Evolutionary conservation across 2,797 vertebrate genomes (phyloP), one percentile per base, ranked within the genome.

Genomic region (Pseudochirops corinnae): DNA sequence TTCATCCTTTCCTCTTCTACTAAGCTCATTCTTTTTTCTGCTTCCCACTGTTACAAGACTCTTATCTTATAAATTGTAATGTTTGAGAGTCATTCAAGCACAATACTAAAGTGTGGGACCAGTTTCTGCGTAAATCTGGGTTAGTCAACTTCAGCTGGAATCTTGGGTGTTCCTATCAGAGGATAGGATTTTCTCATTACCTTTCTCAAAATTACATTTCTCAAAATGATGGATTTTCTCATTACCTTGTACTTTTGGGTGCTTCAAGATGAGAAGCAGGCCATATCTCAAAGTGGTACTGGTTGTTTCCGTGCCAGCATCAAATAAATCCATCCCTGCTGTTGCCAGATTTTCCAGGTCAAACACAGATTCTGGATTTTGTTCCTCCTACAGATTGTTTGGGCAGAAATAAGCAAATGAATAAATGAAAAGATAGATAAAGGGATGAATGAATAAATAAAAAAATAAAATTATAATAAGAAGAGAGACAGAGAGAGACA

Each of bases 241-340:
- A 18, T 91, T 92, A 92, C 91, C 91, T 92, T 56, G 33, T 11
- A 92, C 91, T 57, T 92, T 57, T 62, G 91, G 91, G 46, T 92
- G 0, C 91, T 92, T 92, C 26, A 92, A 0, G 12, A 92, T 14
- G 12, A 92, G 91, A 39, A 92, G n/a, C 26, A 92, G 28, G 13
- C 91, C 28, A 52, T 50, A 92, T 52, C 39, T 52, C 29, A 92
- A 16, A 31, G 91, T 92, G 56, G 56, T 52, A 31, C 91, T 92
- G 1, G 26, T 60, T 50, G 91, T 58, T 50, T 58, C 24, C 18
- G 91, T 60, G 5, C 91, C 91, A 60, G 91, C 56, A 28, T 12
- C 91, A 60, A 92, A 60, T 46, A 92, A 50, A 56, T 92, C 91
- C 13, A 5, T 14, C 18, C 39, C 56, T 46, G 91, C 16, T 11